Conservation (phyloP, 2,113 vertebrate species). For the Periophthalmodon schlosseri region DNA sequence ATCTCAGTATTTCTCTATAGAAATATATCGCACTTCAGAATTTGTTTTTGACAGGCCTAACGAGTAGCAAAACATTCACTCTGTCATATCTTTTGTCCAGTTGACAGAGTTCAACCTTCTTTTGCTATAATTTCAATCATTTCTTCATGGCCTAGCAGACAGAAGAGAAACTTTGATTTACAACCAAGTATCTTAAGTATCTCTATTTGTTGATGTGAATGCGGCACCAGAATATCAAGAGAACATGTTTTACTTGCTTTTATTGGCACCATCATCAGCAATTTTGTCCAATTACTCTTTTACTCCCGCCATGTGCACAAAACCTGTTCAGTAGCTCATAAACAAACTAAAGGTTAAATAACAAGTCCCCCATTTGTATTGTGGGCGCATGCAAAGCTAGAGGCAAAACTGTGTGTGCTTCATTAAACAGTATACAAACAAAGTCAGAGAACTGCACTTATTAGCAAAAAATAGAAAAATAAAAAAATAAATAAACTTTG, state of each 20-base stretch:
- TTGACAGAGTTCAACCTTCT: too few relatives aligned
- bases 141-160: too few relatives aligned
- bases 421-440: not conserved
- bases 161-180: too few relatives aligned
- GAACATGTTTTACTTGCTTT: not conserved
- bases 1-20: too few relatives aligned
- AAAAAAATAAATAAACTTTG: not conserved
- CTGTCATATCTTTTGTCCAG: too few relatives aligned
- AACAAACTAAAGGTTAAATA: not conserved
- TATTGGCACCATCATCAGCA: not conserved
- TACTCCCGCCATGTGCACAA: not conserved
- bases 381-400: not conserved
- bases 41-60: too few relatives aligned
- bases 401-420: not conserved
- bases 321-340: not conserved
- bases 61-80: too few relatives aligned
- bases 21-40: too few relatives aligned
- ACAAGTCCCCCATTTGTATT: not conserved
- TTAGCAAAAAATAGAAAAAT: not conserved
- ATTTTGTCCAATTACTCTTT: conserved; percentile 2
- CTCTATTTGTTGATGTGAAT: not conserved
- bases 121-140: too few relatives aligned
- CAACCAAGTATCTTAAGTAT: too few relatives aligned
- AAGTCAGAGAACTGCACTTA: not conserved
- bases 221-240: not conserved